Percentiles rank a stretch among this genome's conserved stretches.
phyloP scores from a whole-genome alignment of 2,888 invertebrate genomes.

The Hirtodrosophila cameraria region DNA sequence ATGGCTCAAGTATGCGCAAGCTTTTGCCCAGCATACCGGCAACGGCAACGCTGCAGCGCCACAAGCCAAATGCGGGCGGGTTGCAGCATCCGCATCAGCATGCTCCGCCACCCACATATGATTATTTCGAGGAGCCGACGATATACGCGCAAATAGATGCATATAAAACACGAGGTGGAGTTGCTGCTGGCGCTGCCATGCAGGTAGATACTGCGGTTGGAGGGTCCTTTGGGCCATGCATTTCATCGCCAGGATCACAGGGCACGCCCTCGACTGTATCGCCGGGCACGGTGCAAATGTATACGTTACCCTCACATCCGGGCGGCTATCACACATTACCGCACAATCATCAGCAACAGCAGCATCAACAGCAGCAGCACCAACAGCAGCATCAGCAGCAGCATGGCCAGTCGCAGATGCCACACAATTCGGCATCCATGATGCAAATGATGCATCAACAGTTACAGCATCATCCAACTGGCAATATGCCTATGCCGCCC shows the following conservation, averaged over 20 bases:
- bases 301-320: constrained; percentile 82
- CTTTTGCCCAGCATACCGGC: constrained; percentile 80
- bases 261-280: constrained; percentile 83
- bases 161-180: constrained; percentile 84
- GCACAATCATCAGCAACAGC: constrained; percentile 82
- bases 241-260: constrained; percentile 83
- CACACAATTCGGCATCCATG: constrained; percentile 78
- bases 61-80: constrained; percentile 77
- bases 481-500: constrained; percentile 80
- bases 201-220: constrained; percentile 63
- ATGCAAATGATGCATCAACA: constrained; percentile 80
- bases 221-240: constrained; percentile 83
- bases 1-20: constrained; percentile 81
- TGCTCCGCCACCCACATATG: constrained; percentile 82
- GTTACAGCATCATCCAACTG: constrained; percentile 66
- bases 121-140: constrained; percentile 87
- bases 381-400: constrained; percentile 47
- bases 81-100: constrained; percentile 72
- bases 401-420: constrained; percentile 54
- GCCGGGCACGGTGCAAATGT: constrained; percentile 83
- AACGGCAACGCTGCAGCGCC: constrained; percentile 81
- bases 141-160: constrained; percentile 91
- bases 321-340: constrained; percentile 83
- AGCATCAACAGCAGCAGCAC: constrained; percentile 49
- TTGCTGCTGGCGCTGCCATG: constrained; percentile 55